Conservation (phyloP, 2,888 invertebrate genomes). For the Sthenelais limicola region DNA sequence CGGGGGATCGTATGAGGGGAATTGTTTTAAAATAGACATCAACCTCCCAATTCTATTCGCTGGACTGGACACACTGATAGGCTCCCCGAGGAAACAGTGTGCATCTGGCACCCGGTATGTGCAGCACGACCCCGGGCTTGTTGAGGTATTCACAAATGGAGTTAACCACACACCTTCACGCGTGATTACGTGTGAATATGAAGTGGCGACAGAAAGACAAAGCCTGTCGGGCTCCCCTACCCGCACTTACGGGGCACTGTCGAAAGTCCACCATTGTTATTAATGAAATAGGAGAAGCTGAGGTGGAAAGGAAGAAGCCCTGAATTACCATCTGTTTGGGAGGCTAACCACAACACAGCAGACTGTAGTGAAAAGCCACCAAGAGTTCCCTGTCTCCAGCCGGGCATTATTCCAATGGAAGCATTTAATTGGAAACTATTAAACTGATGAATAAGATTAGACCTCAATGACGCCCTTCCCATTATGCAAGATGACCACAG, state of each 20-base stretch:
- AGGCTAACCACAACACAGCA: neutral
- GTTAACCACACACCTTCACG: conserved; percentile 34
- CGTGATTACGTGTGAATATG: conserved; percentile 36
- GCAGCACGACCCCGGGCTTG: conserved; percentile 3
- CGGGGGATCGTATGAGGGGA: too few relatives aligned
- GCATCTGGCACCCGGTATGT: too few relatives aligned
- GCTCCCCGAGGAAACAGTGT: too few relatives aligned
- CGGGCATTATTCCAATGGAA: neutral
- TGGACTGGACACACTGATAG: too few relatives aligned
- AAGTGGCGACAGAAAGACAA: conserved; percentile 2
- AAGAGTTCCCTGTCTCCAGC: too few relatives aligned
- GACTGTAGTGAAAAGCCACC: too few relatives aligned
- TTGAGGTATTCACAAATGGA: conserved; percentile 34
- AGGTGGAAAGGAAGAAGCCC: conserved; percentile 14
- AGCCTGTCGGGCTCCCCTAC: neutral
- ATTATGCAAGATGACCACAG: conserved; percentile 25
- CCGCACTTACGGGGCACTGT: conserved; percentile 1
- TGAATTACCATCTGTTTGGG: conserved; percentile 21
- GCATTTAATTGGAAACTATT: conserved; percentile 29
- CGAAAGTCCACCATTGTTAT: neutral
- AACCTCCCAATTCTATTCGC: too few relatives aligned
- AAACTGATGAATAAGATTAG: conserved; percentile 34
- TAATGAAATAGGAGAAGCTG: neutral
- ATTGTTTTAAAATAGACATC: neutral
- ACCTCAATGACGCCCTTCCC: neutral